phyloP scores from a whole-genome alignment of 1,140 invertebrate genomes.

The Oryctes rhinoceros region DNA sequence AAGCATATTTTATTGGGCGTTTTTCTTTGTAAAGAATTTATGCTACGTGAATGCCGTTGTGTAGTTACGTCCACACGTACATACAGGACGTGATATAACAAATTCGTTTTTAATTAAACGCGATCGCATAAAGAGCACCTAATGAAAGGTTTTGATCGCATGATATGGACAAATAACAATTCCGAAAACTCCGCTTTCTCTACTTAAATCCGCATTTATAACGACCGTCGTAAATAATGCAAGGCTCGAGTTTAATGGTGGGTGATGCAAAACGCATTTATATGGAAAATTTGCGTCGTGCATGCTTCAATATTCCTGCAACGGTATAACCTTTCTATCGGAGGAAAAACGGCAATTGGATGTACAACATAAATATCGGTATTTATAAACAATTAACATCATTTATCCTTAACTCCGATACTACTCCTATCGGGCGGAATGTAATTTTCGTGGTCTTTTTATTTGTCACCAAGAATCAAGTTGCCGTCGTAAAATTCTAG shows the following conservation, averaged over 20 bases:
- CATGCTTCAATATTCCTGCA: background rate
- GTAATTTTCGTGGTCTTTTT: background rate
- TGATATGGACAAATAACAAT: conserved; percentile 17
- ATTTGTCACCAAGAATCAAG: conserved; percentile 4
- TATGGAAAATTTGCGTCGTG: conserved; percentile 7
- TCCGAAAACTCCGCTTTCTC: conserved; percentile 16
- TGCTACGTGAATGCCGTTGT: too few species aligned
- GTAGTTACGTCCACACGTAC: background rate
- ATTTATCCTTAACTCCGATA: background rate
- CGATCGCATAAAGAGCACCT: background rate
- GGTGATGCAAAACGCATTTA: conserved; percentile 11
- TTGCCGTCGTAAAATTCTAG: conserved; percentile 4
- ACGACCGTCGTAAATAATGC: conserved; percentile 13
- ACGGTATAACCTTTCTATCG: background rate
- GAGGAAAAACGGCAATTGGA: background rate
- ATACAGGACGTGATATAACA: conserved; percentile 2
- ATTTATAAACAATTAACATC: conserved; percentile 36
- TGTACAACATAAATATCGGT: background rate
- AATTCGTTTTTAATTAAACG: conserved; percentile 10
- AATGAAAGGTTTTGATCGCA: conserved; percentile 23
- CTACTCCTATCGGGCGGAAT: background rate
- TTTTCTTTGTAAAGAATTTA: too few species aligned
- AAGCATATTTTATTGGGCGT: too few species aligned
- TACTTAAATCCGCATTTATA: conserved; percentile 12
- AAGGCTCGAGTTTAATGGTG: background rate